A percentile compares a stretch with the other conserved stretches of the same genome.
phyloP scores from a whole-genome alignment of 2,113 vertebrate genomes.

The Riparia riparia region DNA sequence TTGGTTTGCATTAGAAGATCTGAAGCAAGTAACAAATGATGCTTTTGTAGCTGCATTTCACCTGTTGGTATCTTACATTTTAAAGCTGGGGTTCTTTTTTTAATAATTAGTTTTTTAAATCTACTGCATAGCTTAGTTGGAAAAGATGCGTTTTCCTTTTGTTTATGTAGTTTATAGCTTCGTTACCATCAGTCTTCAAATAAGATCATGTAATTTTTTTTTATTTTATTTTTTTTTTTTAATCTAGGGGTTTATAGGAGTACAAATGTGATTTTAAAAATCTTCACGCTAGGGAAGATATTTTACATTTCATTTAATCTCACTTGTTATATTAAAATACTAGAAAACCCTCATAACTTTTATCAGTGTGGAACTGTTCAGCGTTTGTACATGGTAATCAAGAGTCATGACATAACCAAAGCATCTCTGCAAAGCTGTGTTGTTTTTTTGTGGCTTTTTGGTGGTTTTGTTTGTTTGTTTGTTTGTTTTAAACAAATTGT shows the following conservation, averaged over 20 bases:
- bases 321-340: background rate
- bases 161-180: background rate
- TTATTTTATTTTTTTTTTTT: background rate
- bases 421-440: too few species aligned
- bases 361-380: background rate
- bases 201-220: accelerated
- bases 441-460: background rate
- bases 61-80: background rate
- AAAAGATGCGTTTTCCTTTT: background rate
- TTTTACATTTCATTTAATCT: background rate
- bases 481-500: background rate
- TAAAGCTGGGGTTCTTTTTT: background rate
- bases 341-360: background rate
- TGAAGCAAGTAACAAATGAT: background rate
- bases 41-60: background rate
- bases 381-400: background rate
- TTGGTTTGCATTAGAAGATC: background rate
- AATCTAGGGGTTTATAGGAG: background rate
- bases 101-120: background rate
- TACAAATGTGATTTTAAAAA: background rate
- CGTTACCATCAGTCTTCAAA: background rate
- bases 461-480: too few species aligned
- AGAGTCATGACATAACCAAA: background rate
- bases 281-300: background rate
- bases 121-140: background rate